phyloP scores from a whole-genome alignment of 2,113 vertebrate species.

The Daboia siamensis region DNA sequence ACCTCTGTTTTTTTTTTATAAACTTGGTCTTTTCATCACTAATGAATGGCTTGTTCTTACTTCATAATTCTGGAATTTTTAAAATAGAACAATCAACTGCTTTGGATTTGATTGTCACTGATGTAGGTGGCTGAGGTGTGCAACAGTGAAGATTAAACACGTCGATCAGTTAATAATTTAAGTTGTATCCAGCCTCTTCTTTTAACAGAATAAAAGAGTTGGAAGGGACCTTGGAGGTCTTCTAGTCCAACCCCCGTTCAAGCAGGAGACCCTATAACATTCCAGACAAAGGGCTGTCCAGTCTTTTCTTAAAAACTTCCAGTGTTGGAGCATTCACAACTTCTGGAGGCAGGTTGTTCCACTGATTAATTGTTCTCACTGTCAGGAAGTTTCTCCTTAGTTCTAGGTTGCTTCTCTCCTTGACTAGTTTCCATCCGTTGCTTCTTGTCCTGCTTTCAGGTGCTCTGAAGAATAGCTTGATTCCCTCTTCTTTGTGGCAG shows the following conservation, averaged over 20 bases:
- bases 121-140: too few species aligned
- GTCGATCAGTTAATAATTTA: not conserved
- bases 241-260: too few species aligned
- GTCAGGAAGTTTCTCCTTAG: not conserved
- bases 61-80: not conserved
- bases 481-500: not conserved
- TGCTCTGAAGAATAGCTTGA: not conserved
- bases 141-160: not conserved
- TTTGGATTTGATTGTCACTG: not conserved
- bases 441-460: not conserved
- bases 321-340: not conserved
- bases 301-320: not conserved
- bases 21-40: not conserved
- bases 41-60: not conserved
- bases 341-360: not conserved
- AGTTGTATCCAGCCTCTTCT: not conserved
- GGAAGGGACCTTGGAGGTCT: too few species aligned
- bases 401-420: not conserved
- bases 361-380: not conserved
- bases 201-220: too few species aligned
- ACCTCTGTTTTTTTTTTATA: not conserved
- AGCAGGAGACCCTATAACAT: too few species aligned
- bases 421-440: not conserved
- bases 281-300: too few species aligned
- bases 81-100: not conserved